These are phyloP conservation scores for Onychomys arenicola DNA, from an alignment of 2,797 vertebrate species.

Conservation along the genomic window DNA sequence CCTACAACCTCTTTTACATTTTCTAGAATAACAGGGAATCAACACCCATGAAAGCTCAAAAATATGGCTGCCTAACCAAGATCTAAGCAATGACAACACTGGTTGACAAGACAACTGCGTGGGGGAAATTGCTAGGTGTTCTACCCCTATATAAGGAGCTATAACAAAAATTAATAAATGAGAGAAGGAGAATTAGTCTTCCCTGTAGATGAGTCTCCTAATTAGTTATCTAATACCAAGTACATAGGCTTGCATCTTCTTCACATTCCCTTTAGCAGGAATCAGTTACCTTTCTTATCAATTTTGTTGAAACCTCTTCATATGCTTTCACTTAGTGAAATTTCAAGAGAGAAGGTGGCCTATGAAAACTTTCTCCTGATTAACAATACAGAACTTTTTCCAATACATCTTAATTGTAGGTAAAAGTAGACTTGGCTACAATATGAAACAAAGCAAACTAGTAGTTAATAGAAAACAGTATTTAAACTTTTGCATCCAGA, in stretches of 20 bases:
- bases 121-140: background rate
- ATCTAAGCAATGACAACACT: background rate
- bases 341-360: background rate
- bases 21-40: background rate
- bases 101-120: background rate
- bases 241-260: background rate
- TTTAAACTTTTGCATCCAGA: background rate
- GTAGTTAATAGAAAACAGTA: background rate
- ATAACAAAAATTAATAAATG: background rate
- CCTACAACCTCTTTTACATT: background rate
- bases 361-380: background rate
- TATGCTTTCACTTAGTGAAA: background rate
- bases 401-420: background rate
- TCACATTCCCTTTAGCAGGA: background rate
- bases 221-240: background rate
- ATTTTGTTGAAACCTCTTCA: background rate
- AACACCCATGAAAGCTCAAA: background rate
- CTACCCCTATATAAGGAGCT: background rate
- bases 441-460: background rate
- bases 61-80: background rate
- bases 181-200: background rate
- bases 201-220: background rate
- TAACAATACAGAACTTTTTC: background rate
- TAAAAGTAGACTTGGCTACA: background rate
- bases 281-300: background rate